Evolutionary conservation across 2,113 vertebrate species (phyloP), one percentile per base, ranked within the genome.

Genomic region (Forbesichthys agassizii): DNA sequence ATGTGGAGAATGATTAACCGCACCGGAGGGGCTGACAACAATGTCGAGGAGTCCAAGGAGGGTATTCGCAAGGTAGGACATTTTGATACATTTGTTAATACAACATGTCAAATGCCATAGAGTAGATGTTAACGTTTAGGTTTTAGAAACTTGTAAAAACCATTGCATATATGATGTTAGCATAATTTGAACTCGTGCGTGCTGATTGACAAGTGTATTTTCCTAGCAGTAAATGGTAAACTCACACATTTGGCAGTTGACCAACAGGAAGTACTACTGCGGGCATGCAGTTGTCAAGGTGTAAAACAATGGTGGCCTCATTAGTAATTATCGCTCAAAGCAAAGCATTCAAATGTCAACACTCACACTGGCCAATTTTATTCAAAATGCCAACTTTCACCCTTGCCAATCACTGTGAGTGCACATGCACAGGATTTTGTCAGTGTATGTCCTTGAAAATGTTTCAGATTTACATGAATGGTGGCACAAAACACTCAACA

Each of bases 1-100:
- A 96, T 99, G 95, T 99, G 98, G 98, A 82, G 95, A 20, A 98
- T 99, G 96, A 98, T 99, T 74, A 99, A 95, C 87, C 92, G 94
- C 68, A 98, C 95, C n/a, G 97, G 98, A 0, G 95, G 96, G 54
- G 94, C 94, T 0, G 96, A 99, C 71, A 98, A 97, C 91, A 99
- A 97, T 0, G 95, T 99, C 4, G 90, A 97, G 71, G 96, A 99
- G 79, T 98, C 97, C 0, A 92, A 94, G 0, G 95, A 97, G 68
- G 98, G 96, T 84, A 93, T 99, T 66, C 95, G 96, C 36, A 98
- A 98, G 96, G 98, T 99, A 94, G 53, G 77, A 62, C 68, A 36
- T 33, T 12, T 52, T 58, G 61, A 73, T 64, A 49, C 3, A 33
- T 20, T 51, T 27, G 27, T 27, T 27, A 27, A 27, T 27, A 27